Conservation (phyloP, 2,113 vertebrate genomes). For the Zapus hudsonius region DNA sequence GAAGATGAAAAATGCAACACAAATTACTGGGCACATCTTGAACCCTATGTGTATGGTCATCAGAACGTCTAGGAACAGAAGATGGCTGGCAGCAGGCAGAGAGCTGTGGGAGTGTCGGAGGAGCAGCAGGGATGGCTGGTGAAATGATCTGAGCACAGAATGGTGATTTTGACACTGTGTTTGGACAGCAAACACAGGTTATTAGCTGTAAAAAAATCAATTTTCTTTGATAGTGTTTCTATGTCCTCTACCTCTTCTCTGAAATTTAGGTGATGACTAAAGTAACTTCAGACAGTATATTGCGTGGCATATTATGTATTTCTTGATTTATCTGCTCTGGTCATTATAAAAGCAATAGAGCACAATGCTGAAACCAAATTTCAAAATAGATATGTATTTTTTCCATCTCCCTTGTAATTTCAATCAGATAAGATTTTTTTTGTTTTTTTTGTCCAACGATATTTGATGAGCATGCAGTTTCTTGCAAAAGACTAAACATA, state of each 20-base stretch:
- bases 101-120: conserved; percentile 56
- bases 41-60: conserved; percentile 60
- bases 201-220: conserved; percentile 80
- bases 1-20: conserved; percentile 61
- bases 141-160: conserved; percentile 72
- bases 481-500: conserved; percentile 48
- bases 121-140: conserved; percentile 61
- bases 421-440: conserved; percentile 69
- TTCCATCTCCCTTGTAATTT: conserved; percentile 73
- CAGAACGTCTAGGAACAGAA: conserved; percentile 33
- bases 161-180: conserved; percentile 70
- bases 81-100: conserved; percentile 48
- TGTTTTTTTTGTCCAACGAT: conserved; percentile 50
- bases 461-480: conserved; percentile 25
- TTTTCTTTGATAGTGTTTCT: conserved; percentile 77
- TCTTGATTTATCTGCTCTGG: conserved; percentile 68
- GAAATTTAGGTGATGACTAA: conserved; percentile 75
- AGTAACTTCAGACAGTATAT: conserved; percentile 64
- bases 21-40: conserved; percentile 67
- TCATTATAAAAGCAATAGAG: conserved; percentile 78
- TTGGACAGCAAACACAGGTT: conserved; percentile 72
- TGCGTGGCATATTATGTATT: conserved; percentile 51
- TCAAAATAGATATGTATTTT: conserved; percentile 71
- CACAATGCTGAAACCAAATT: conserved; percentile 65
- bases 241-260: conserved; percentile 66